Conservation (phyloP, 1,140 invertebrate genomes). For the Papilio polytes region DNA sequence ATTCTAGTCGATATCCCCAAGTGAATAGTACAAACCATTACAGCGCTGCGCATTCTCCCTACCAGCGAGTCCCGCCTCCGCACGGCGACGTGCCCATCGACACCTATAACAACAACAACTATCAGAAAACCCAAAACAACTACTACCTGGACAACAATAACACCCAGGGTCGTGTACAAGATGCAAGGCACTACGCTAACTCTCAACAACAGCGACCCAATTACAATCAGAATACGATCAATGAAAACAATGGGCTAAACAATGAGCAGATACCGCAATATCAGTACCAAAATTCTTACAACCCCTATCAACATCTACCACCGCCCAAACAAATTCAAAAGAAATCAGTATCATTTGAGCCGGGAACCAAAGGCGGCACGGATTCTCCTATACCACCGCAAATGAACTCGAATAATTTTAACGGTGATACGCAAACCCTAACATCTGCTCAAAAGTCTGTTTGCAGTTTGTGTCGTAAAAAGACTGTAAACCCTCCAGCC, state of each 20-base stretch:
- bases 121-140: slow-evolving; percentile 67
- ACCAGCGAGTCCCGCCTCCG: slow-evolving; percentile 84
- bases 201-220: slow-evolving; percentile 57
- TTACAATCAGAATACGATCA: slow-evolving; percentile 56
- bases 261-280: slow-evolving; percentile 56
- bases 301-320: slow-evolving; percentile 84
- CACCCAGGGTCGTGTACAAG: slow-evolving; percentile 54
- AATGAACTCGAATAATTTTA: slow-evolving; percentile 68
- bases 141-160: slow-evolving; percentile 67
- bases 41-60: slow-evolving; percentile 74
- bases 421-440: slow-evolving; percentile 48
- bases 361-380: slow-evolving; percentile 85
- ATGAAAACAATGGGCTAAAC: slow-evolving; percentile 47
- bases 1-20: slow-evolving; percentile 78
- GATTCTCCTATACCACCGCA: slow-evolving; percentile 84
- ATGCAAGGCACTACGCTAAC: slow-evolving; percentile 66
- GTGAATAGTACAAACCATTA: slow-evolving; percentile 70
- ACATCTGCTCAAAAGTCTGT: slow-evolving; percentile 82
- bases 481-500: slow-evolving; percentile 88
- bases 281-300: slow-evolving; percentile 82
- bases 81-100: slow-evolving; percentile 77
- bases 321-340: slow-evolving; percentile 84
- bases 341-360: slow-evolving; percentile 88
- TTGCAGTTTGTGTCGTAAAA: slow-evolving; percentile 94
- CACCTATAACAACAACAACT: slow-evolving; percentile 72